Evolutionary conservation across 1,140 invertebrate species (phyloP).

Genomic region (Oppia nitens): DNA sequence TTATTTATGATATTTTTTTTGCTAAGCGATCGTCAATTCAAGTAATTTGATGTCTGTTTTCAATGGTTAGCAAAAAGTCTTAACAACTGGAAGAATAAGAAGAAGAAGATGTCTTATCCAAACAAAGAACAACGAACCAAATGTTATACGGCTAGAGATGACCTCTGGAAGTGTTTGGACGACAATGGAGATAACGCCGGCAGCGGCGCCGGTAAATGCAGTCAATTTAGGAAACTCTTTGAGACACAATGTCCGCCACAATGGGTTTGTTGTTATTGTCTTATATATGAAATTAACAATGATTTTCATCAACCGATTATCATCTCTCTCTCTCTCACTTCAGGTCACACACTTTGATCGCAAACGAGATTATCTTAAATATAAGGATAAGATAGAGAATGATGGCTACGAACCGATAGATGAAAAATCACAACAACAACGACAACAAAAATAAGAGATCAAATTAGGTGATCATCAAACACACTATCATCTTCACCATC

Average conservation of each 20-base stretch:
- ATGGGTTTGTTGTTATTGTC: constrained; percentile 43
- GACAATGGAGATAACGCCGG: constrained; percentile 31
- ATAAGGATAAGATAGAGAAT: constrained; percentile 68
- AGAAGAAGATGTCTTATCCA: constrained; percentile 43
- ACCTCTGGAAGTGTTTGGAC: constrained; percentile 77
- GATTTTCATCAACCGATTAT: too few relatives aligned
- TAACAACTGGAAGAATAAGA: too few relatives aligned
- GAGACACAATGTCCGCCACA: constrained; percentile 62
- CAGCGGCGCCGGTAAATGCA: constrained; percentile 41
- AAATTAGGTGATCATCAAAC: too few relatives aligned
- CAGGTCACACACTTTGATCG: constrained; percentile 82
- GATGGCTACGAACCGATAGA: constrained; percentile 56
- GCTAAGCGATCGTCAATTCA: too few relatives aligned
- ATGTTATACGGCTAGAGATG: constrained; percentile 69
- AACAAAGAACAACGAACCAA: constrained; percentile 54
- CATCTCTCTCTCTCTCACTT: neutral
- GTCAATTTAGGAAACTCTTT: constrained; percentile 52
- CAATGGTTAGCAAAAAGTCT: too few relatives aligned
- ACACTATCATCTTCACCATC: too few relatives aligned
- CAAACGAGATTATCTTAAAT: constrained; percentile 66
- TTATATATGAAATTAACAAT: neutral
- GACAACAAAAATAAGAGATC: too few relatives aligned
- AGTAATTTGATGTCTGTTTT: too few relatives aligned
- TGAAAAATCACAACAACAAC: too few relatives aligned
- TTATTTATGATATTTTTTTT: too few relatives aligned